Percentiles rank a stretch among this genome's conserved stretches.
Conservation (phyloP, 1,140 invertebrate genomes). For the Hirudo medicinalis region DNA sequence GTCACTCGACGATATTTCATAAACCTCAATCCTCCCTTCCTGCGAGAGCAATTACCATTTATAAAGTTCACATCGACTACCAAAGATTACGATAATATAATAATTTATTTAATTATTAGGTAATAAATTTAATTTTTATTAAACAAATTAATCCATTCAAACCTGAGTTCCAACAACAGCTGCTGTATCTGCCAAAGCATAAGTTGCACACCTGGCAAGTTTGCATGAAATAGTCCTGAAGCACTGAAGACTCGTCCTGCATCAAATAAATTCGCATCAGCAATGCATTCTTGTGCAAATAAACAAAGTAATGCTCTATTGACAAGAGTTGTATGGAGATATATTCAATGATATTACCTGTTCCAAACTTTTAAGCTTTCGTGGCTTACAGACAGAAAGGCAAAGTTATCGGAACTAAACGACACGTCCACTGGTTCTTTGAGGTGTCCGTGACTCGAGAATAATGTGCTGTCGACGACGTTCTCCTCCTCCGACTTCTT, state of each 20-base stretch:
- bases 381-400: slow-evolving; percentile 59
- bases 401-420: slow-evolving; percentile 67
- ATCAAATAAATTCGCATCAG: neutral
- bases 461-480: neutral
- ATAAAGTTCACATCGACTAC: too few relatives aligned
- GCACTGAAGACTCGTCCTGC: slow-evolving; percentile 59
- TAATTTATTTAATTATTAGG: too few relatives aligned
- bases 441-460: slow-evolving; percentile 56
- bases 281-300: neutral
- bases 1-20: slow-evolving; percentile 67
- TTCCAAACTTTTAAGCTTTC: slow-evolving; percentile 89
- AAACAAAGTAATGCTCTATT: neutral
- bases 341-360: slow-evolving; percentile 44
- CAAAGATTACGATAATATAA: too few relatives aligned
- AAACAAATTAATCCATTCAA: slow-evolving; percentile 1
- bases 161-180: slow-evolving; percentile 71
- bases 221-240: slow-evolving; percentile 59
- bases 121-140: too few relatives aligned
- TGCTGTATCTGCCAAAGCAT: slow-evolving; percentile 82
- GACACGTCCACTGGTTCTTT: slow-evolving; percentile 69
- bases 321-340: neutral
- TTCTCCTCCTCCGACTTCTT: neutral
- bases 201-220: slow-evolving; percentile 59
- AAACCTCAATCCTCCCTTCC: slow-evolving; percentile 67
- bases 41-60: slow-evolving; percentile 27